phyloP scores from a whole-genome alignment of 2,888 invertebrate genomes.

The Neoscelio sp. region DNA sequence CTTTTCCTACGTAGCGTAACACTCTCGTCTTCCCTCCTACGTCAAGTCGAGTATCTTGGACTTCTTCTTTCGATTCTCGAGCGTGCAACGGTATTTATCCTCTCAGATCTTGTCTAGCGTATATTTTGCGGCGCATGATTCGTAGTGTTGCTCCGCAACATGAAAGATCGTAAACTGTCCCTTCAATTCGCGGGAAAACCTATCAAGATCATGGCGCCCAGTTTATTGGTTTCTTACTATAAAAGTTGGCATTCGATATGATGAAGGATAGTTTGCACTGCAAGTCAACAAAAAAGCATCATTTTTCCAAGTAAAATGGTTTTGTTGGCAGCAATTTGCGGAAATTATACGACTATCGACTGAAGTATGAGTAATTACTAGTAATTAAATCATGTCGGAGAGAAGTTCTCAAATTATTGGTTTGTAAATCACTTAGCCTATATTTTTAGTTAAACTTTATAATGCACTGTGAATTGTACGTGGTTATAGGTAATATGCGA shows the following conservation, averaged over 20 bases:
- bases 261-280: conserved; percentile 1
- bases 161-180: conserved; percentile 60
- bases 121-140: conserved; percentile 57
- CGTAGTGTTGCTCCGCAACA: conserved; percentile 55
- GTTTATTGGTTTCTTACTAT: conserved; percentile 52
- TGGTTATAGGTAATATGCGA: too few species aligned
- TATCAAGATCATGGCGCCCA: conserved; percentile 45
- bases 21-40: conserved; percentile 32
- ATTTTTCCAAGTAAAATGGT: conserved; percentile 13
- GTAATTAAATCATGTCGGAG: conserved; percentile 42
- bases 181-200: conserved; percentile 60
- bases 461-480: too few species aligned
- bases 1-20: conserved; percentile 14
- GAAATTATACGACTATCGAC: conserved; percentile 9
- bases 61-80: conserved; percentile 42
- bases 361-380: conserved; percentile 35
- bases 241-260: conserved; percentile 38
- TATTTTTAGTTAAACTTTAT: too few species aligned
- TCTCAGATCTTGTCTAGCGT: conserved; percentile 36
- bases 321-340: conserved; percentile 20
- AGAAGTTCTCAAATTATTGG: conserved; percentile 18
- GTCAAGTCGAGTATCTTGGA: conserved; percentile 31
- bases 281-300: conserved; percentile 12
- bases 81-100: conserved; percentile 62
- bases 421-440: conserved; percentile 3